Evolutionary conservation across 2,797 vertebrate genomes (phyloP), one percentile per base, ranked within the genome.

Genomic region (Diceros bicornis): DNA sequence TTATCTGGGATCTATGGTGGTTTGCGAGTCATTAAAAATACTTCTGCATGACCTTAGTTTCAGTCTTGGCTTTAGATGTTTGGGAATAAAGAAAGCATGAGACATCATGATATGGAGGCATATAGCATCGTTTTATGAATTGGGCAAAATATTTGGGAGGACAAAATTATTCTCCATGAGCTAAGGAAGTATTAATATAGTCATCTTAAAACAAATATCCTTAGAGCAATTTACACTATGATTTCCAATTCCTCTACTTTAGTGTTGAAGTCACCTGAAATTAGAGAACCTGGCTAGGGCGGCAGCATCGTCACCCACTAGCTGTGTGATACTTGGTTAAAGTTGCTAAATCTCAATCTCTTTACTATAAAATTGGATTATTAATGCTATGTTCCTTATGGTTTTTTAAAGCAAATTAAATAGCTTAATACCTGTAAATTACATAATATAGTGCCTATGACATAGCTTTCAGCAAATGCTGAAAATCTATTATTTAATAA

Each of bases 111-210:
- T 64, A 23, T 25, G 50, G 4, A 93, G 20, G 11, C 20, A 69
- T 86, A 74, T 89, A 27, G 6, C 21, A 77, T 74, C 32, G 75
- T 88, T 47, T 96, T 90, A 66, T 83, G 69, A 84, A 61, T 27
- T 59, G 21, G 44, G 55, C 41, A 91, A 87, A 79, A 29, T 61
- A 89, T 82, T 72, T 74, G 18, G 52, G 52, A 59, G 37, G n/a
- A 77, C 57, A 85, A 57, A 88, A 61, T 95, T 86, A 89, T 41
- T 75, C 2, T 71, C 77, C 18, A 68, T 50, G 11, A 89, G 14
- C 41, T 62, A 88, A 87, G 50, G 55, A 89, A 84, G 23, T 52
- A 84, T 44, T 89, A 29, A 92, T 79, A 68, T 61, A 29, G 17
- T 14, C 62, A 88, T 69, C 21, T 34, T 69, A 75, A 92, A 62